Conservation (phyloP, 2,113 vertebrate species). For the Alaudala cheleensis region DNA sequence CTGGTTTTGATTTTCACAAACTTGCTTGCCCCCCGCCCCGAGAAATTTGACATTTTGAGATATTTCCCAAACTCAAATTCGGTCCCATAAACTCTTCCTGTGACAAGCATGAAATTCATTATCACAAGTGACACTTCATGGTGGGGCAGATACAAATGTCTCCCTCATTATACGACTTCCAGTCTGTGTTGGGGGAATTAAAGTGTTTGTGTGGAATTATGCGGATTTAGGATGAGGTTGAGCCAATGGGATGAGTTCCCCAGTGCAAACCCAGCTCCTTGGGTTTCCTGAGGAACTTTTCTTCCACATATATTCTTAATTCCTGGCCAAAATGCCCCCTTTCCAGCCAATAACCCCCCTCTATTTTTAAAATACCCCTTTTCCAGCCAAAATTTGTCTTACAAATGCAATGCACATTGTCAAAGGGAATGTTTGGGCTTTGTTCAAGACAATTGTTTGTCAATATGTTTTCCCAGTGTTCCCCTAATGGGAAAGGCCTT, state of each 20-base stretch:
- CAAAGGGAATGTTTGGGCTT: not conserved
- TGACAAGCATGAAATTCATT: not conserved
- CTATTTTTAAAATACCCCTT: not conserved
- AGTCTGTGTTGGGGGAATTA: not conserved
- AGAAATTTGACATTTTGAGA: constrained; percentile 5
- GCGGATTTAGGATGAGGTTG: not conserved
- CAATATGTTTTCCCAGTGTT: not conserved
- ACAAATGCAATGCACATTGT: not conserved
- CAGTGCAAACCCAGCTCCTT: not conserved
- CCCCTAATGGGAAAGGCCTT: not conserved
- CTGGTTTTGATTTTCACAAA: constrained; percentile 30
- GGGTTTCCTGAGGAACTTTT: not conserved
- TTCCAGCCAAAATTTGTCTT: not conserved
- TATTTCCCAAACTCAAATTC: not conserved
- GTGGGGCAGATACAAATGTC: not conserved
- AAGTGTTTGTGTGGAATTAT: not conserved
- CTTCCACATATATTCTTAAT: not conserved
- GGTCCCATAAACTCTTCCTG: not conserved
- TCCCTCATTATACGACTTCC: not conserved
- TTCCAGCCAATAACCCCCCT: too few relatives aligned
- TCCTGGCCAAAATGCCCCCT: not conserved
- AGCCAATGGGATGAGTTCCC: not conserved
- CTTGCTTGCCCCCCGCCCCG: not conserved
- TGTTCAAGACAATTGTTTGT: not conserved
- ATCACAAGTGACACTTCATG: not conserved